Conservation (phyloP, 2,888 invertebrate species). For the Tethea ocularis region DNA sequence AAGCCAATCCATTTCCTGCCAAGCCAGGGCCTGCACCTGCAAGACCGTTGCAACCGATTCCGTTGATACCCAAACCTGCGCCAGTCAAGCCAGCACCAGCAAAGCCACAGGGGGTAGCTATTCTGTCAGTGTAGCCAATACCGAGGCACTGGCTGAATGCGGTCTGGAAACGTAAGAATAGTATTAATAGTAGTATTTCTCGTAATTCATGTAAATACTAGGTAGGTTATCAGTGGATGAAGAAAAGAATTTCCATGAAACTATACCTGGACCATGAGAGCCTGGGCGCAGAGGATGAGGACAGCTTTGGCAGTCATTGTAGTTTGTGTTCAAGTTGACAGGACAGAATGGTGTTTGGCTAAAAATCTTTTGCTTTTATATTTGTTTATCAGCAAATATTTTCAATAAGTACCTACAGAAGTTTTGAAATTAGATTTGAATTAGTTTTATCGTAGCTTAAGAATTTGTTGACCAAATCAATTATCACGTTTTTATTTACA, state of each 20-base stretch:
- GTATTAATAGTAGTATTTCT: background rate
- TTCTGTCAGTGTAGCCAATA: background rate
- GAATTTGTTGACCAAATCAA: too few relatives aligned
- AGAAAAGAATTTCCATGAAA: background rate
- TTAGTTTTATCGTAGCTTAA: background rate
- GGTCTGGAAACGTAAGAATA: slow-evolving; percentile 9
- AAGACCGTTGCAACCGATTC: background rate
- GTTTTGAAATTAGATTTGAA: background rate
- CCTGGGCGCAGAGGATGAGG: slow-evolving; percentile 32
- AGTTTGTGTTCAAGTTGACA: slow-evolving; percentile 11
- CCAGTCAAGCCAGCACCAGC: background rate
- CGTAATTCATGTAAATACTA: too few relatives aligned
- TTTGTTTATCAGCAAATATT: background rate
- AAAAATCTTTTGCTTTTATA: slow-evolving; percentile 7
- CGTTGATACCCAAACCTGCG: slow-evolving; percentile 11
- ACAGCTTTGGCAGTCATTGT: slow-evolving; percentile 26
- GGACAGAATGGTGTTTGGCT: slow-evolving; percentile 12
- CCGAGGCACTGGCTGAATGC: slow-evolving; percentile 17
- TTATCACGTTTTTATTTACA: background rate
- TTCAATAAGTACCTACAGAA: background rate
- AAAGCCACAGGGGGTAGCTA: slow-evolving; percentile 8
- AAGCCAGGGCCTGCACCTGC: background rate
- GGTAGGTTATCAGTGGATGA: too few relatives aligned
- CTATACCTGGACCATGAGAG: slow-evolving; percentile 25
- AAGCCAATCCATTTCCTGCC: background rate